These are phyloP conservation scores for Vanessa cardui DNA, from an alignment of 2,888 invertebrate genomes.

Conservation along the genomic window DNA sequence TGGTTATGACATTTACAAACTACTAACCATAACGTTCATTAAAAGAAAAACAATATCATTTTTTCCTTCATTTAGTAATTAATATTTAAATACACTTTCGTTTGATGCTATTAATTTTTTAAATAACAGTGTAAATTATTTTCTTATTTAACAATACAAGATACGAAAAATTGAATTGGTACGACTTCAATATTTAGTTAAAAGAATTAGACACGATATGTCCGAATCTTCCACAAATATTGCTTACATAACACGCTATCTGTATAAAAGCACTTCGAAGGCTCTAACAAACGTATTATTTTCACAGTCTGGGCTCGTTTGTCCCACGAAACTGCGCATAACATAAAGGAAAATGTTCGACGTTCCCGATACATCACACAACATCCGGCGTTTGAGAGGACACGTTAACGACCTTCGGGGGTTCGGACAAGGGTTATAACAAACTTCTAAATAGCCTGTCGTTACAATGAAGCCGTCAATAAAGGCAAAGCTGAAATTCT, in stretches of 20 bases:
- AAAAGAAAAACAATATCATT: too few species aligned
- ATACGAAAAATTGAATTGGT: too few species aligned
- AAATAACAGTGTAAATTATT: too few species aligned
- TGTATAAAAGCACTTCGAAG: constrained; percentile 8
- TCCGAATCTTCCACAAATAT: not conserved
- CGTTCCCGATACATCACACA: constrained; percentile 49
- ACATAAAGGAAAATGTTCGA: constrained; percentile 42
- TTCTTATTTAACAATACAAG: too few species aligned
- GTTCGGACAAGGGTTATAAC: constrained; percentile 11
- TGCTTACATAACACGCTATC: not conserved
- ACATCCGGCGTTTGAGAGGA: constrained; percentile 50
- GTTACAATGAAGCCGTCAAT: not conserved
- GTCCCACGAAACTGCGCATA: constrained; percentile 38
- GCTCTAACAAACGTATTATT: constrained; percentile 26
- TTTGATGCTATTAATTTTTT: too few species aligned
- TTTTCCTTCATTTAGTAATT: too few species aligned
- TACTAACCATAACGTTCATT: too few species aligned
- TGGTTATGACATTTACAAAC: too few species aligned
- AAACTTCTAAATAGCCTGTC: constrained; percentile 25
- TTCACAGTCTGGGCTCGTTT: constrained; percentile 35
- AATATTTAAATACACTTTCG: too few species aligned
- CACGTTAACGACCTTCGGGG: constrained; percentile 46
- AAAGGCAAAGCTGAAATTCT: not conserved
- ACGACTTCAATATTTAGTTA: too few species aligned
- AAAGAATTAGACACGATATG: not conserved